These are phyloP conservation scores for Drosophila sechellia DNA, from an alignment of 1,140 invertebrate genomes.

Conservation along the genomic window DNA sequence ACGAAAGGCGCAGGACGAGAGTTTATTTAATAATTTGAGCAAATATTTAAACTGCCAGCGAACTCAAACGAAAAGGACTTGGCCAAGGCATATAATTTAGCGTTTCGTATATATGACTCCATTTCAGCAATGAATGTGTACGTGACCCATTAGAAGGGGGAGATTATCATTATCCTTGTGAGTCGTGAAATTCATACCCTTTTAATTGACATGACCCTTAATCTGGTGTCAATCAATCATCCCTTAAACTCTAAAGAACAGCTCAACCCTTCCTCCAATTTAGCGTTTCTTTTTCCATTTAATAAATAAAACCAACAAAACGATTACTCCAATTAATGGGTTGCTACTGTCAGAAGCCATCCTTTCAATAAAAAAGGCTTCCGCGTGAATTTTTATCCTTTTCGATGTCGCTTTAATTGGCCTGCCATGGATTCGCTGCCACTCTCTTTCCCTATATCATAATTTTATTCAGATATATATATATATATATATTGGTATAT, in stretches of 20 bases:
- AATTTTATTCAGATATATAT: constrained; percentile 33
- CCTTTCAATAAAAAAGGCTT: constrained; percentile 49
- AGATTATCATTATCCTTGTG: neutral
- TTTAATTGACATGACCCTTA: constrained; percentile 15
- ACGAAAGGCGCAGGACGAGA: constrained; percentile 4
- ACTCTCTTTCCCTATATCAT: constrained; percentile 14
- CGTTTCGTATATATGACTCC: neutral
- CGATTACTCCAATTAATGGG: constrained; percentile 71
- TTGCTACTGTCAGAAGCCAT: constrained; percentile 12
- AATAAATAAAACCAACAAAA: constrained; percentile 34
- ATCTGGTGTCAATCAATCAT: constrained; percentile 24
- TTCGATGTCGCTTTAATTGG: constrained; percentile 38
- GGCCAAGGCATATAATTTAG: constrained; percentile 8
- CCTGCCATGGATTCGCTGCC: constrained; percentile 2
- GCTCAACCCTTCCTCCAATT: constrained; percentile 2
- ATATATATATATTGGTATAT: neutral
- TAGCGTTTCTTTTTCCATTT: neutral
- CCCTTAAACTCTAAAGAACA: constrained; percentile 20
- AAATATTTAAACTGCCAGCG: constrained; percentile 66
- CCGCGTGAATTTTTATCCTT: constrained; percentile 24
- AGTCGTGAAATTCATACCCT: neutral
- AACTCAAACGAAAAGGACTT: neutral
- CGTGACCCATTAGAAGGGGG: neutral
- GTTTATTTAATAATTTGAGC: constrained; percentile 70
- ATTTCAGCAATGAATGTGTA: neutral